phyloP scores from a whole-genome alignment of 2,888 invertebrate genomes.

The Pterostichus madidus region DNA sequence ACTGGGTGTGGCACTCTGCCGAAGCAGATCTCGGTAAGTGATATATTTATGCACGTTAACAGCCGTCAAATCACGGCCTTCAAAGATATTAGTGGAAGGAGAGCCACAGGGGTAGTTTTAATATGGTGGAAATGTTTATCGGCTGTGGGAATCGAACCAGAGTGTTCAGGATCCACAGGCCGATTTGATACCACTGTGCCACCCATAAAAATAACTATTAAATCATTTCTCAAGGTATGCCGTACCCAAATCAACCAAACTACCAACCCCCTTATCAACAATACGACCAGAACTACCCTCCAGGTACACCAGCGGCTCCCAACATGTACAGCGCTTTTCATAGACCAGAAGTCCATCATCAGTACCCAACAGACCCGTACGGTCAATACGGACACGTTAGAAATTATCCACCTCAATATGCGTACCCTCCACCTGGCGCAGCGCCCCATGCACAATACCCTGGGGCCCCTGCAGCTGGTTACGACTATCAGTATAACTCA shows the following conservation, averaged over 20 bases:
- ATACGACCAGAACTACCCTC: slow-evolving; percentile 60
- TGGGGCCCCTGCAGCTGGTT: slow-evolving; percentile 23
- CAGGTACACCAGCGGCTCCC: neutral
- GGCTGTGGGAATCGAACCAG: too few species aligned
- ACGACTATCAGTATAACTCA: slow-evolving; percentile 59
- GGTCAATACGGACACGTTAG: slow-evolving; percentile 52
- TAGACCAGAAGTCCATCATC: slow-evolving; percentile 62
- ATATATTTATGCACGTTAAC: too few species aligned
- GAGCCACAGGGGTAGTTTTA: too few species aligned
- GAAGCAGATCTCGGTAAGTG: too few species aligned
- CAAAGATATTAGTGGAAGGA: too few species aligned
- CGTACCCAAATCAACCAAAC: slow-evolving; percentile 65
- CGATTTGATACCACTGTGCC: too few species aligned
- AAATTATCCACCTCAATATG: slow-evolving; percentile 58
- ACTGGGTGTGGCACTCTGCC: too few species aligned
- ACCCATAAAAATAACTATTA: too few species aligned
- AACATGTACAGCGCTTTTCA: slow-evolving; percentile 66
- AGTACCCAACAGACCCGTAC: slow-evolving; percentile 53
- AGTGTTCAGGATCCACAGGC: too few species aligned
- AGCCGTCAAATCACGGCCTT: too few species aligned
- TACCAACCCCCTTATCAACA: slow-evolving; percentile 65
- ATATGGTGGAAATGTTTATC: too few species aligned
- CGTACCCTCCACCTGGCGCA: slow-evolving; percentile 50
- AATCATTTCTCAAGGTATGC: slow-evolving; percentile 58
- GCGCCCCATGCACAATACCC: slow-evolving; percentile 19